Conservation (phyloP, 2,797 vertebrate genomes). For the Lophius americanus region DNA sequence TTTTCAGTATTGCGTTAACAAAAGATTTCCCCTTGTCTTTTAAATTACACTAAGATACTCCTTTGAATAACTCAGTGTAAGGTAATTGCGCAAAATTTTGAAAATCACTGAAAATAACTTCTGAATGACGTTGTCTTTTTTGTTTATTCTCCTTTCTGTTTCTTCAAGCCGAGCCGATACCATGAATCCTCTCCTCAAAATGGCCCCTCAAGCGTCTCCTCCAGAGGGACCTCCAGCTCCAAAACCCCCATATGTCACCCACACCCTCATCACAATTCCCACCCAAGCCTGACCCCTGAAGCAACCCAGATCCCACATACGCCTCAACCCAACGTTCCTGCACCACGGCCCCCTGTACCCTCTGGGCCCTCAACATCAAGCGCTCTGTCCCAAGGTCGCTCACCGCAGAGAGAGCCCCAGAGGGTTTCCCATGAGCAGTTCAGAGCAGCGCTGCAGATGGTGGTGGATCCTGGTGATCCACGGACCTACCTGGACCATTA, state of each 20-base stretch:
- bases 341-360: slow-evolving; percentile 63
- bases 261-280: slow-evolving; percentile 78
- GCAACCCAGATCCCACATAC: slow-evolving; percentile 64
- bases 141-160: not conserved
- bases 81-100: not conserved
- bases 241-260: slow-evolving; percentile 69
- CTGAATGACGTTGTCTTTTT: not conserved
- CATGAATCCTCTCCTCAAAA: slow-evolving; percentile 82
- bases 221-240: slow-evolving; percentile 49
- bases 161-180: slow-evolving; percentile 67
- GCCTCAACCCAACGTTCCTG: slow-evolving; percentile 67
- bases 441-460: slow-evolving; percentile 93
- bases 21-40: not conserved
- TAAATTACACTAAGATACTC: too few species aligned
- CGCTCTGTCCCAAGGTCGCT: slow-evolving; percentile 76
- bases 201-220: slow-evolving; percentile 72
- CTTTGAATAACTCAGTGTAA: not conserved
- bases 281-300: slow-evolving; percentile 76
- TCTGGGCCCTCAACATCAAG: slow-evolving; percentile 29
- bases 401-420: slow-evolving; percentile 90
- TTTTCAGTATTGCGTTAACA: not conserved
- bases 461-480: slow-evolving; percentile 94
- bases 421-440: slow-evolving; percentile 98
- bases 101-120: too few species aligned
- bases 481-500: slow-evolving; percentile 93